Evolutionary conservation across 2,888 invertebrate genomes (phyloP).

Genomic region (Blomia tropicalis): DNA sequence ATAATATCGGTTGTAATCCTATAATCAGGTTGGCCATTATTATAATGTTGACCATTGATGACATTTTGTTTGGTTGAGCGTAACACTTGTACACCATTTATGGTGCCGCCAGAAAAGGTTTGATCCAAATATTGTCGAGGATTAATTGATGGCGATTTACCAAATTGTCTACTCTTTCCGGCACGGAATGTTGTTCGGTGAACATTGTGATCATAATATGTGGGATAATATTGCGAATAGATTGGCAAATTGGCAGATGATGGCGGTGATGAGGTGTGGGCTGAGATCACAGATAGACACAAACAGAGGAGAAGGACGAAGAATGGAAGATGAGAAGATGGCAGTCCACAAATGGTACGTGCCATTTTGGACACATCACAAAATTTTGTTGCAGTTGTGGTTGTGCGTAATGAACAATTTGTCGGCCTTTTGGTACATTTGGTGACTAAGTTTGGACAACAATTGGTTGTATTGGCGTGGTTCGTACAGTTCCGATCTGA

Average conservation of each 20-base stretch:
- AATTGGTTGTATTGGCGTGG: too few species aligned
- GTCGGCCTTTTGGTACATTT: too few species aligned
- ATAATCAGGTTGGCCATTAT: conserved; percentile 11
- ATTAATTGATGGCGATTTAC: neutral
- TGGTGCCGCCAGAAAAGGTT: neutral
- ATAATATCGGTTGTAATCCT: conserved; percentile 45
- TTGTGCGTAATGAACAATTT: too few species aligned
- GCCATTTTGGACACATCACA: neutral
- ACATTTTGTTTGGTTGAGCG: too few species aligned
- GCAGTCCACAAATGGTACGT: neutral
- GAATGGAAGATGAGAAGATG: too few species aligned
- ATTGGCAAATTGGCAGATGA: neutral
- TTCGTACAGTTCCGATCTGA: too few species aligned
- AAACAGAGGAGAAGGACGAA: neutral
- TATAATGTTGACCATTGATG: neutral
- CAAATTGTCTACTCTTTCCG: neutral
- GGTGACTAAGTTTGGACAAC: too few species aligned
- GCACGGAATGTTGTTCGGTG: neutral
- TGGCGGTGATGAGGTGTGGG: neutral
- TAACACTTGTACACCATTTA: neutral
- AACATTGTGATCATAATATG: neutral
- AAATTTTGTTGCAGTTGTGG: too few species aligned
- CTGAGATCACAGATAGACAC: conserved; percentile 8
- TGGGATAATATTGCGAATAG: conserved; percentile 7
- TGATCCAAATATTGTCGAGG: neutral